Conservation (phyloP, 1,140 invertebrate genomes). For the Listronotus oregonensis region DNA sequence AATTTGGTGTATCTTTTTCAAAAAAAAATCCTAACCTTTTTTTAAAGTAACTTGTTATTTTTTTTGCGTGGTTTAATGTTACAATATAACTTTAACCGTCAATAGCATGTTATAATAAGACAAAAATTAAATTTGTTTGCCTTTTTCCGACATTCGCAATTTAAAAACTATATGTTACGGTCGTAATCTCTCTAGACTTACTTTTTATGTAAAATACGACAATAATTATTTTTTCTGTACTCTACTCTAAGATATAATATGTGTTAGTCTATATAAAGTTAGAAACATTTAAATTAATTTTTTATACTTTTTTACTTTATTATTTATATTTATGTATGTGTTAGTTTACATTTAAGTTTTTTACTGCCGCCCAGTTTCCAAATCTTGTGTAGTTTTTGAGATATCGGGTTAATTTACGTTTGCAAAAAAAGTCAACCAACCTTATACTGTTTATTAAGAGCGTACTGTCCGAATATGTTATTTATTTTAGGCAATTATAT, state of each 20-base stretch:
- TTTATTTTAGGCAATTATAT: too few relatives aligned
- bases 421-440: background rate
- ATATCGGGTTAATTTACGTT: background rate
- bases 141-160: background rate
- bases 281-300: background rate
- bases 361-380: constrained; percentile 12
- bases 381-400: background rate
- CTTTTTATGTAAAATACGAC: constrained; percentile 42
- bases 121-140: too few relatives aligned
- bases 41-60: too few relatives aligned
- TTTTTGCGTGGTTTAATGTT: too few relatives aligned
- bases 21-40: too few relatives aligned
- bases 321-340: constrained; percentile 2
- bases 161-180: background rate
- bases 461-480: too few relatives aligned
- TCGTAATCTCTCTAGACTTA: too few relatives aligned
- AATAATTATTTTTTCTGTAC: constrained; percentile 42
- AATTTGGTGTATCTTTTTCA: too few relatives aligned
- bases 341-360: constrained; percentile 14
- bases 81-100: too few relatives aligned
- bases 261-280: constrained; percentile 13
- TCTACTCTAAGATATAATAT: constrained; percentile 19
- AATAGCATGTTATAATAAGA: too few relatives aligned
- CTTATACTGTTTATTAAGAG: too few relatives aligned
- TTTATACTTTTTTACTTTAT: constrained; percentile 11